Evolutionary conservation across 2,113 vertebrate species (phyloP).

Genomic region (Rissa tridactyla): DNA sequence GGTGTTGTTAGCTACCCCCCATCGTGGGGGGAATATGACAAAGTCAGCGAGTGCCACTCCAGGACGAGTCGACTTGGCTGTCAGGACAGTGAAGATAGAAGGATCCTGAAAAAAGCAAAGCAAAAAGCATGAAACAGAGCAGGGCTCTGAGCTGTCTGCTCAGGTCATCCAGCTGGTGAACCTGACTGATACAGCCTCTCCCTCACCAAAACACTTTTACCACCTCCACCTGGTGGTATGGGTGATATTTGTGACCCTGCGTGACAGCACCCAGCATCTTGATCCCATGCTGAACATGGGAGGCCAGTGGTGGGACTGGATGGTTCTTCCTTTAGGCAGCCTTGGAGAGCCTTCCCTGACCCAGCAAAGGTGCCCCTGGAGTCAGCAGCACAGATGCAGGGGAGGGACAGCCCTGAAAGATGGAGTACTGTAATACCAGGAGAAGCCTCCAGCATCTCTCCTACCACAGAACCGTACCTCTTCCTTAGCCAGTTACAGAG

Average conservation of each 20-base stretch:
- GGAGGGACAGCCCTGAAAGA: neutral
- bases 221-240: neutral
- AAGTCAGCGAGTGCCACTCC: slow-evolving; percentile 96
- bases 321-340: neutral
- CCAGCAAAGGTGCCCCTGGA: neutral
- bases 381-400: neutral
- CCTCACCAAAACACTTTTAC: neutral
- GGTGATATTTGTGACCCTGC: neutral
- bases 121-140: neutral
- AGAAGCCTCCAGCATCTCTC: neutral
- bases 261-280: neutral
- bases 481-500: neutral
- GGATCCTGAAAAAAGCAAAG: slow-evolving; percentile 79
- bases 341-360: neutral
- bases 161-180: neutral
- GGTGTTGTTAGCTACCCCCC: slow-evolving; percentile 92
- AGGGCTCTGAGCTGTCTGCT: neutral
- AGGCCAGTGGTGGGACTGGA: neutral
- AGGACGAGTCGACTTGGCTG: slow-evolving; percentile 88
- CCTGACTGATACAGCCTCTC: neutral
- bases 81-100: slow-evolving; percentile 96
- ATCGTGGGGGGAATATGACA: slow-evolving; percentile 95
- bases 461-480: neutral
- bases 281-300: neutral
- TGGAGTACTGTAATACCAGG: neutral